phyloP scores from a whole-genome alignment of 2,888 invertebrate genomes.

The Dendrolimus pini region DNA sequence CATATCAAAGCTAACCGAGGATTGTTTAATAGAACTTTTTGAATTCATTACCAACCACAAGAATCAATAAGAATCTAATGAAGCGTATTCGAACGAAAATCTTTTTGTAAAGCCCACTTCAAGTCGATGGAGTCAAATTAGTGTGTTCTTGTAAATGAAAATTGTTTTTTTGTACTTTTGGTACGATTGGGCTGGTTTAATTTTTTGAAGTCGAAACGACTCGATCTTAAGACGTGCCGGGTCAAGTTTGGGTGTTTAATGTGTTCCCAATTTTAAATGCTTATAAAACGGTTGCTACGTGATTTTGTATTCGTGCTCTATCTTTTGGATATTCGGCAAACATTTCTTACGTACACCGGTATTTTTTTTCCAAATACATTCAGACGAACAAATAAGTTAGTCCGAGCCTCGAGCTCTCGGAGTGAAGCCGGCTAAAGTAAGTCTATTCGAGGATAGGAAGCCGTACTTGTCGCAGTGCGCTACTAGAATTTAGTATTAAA shows the following conservation, averaged over 20 bases:
- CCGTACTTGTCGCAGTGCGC: no score
- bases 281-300: conserved; percentile 9
- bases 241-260: not conserved
- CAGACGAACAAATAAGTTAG: no score
- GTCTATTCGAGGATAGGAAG: no score
- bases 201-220: conserved; percentile 3
- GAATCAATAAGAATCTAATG: conserved; percentile 55
- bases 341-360: no score
- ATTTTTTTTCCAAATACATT: no score
- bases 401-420: no score
- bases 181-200: conserved; percentile 4
- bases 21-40: conserved; percentile 62
- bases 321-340: no score
- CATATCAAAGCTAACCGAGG: conserved; percentile 55
- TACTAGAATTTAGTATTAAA: no score
- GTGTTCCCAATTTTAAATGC: conserved; percentile 6
- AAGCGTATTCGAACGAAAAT: conserved; percentile 27
- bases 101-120: conserved; percentile 5
- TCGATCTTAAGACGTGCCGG: conserved; percentile 3
- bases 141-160: conserved; percentile 3
- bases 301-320: not conserved
- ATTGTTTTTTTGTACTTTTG: conserved; percentile 5
- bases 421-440: no score
- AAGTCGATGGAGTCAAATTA: not conserved
- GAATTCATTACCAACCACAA: conserved; percentile 61